Evolutionary conservation across 2,113 vertebrate genomes (phyloP).

Genomic region (Coracopsis vasa): DNA sequence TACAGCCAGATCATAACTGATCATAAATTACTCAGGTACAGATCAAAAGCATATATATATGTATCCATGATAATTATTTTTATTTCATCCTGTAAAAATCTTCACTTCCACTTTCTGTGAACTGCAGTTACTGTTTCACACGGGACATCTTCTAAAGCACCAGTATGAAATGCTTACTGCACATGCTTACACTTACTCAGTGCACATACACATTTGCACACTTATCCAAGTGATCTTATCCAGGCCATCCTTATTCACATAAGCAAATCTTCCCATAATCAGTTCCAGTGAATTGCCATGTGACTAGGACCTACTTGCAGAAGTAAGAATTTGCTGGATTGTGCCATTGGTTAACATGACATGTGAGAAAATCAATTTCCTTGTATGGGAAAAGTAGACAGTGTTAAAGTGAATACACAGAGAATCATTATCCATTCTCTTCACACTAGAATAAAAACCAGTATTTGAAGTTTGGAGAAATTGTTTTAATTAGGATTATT

Average conservation of each 20-base stretch:
- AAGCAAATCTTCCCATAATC: background rate
- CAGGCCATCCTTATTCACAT: background rate
- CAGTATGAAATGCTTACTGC: background rate
- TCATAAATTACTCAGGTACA: background rate
- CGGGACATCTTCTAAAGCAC: background rate
- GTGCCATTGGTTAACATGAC: constrained; percentile 30
- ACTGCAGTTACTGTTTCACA: background rate
- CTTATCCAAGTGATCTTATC: background rate
- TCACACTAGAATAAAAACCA: constrained; percentile 25
- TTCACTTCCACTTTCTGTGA: background rate
- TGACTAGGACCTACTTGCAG: background rate
- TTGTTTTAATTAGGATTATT: constrained; percentile 62
- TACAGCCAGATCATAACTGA: background rate
- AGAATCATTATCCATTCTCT: constrained; percentile 46
- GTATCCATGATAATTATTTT: background rate
- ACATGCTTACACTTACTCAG: background rate
- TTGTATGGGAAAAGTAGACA: background rate
- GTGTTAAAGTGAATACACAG: constrained; percentile 6
- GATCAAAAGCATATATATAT: background rate
- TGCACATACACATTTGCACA: background rate
- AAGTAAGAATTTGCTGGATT: background rate
- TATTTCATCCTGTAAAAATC: background rate
- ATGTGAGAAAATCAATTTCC: constrained; percentile 57
- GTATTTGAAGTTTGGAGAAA: constrained; percentile 57
- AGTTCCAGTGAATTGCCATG: background rate